These are phyloP conservation scores for Coryphaenoides rupestris DNA, from an alignment of 2,113 vertebrate genomes.

Conservation along the genomic window DNA sequence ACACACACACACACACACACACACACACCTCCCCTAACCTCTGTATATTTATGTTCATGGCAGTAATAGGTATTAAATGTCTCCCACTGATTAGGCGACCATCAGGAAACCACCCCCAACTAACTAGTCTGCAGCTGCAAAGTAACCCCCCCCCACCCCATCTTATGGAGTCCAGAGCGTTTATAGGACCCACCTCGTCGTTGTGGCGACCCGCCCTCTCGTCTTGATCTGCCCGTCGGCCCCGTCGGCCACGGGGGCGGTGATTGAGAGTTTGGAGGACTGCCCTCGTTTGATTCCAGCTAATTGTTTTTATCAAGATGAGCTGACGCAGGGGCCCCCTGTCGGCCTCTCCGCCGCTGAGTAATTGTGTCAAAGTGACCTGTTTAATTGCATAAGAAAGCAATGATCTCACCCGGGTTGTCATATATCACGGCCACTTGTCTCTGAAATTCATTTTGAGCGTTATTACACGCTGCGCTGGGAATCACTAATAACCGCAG, in stretches of 20 bases:
- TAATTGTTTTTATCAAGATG: conserved; percentile 57
- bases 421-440: conserved; percentile 23
- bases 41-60: conserved; percentile 48
- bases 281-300: conserved; percentile 28
- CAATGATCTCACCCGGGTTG: conserved; percentile 43
- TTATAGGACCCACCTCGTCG: no score
- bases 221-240: no score
- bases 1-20: no score
- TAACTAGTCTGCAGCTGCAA: conserved; percentile 41
- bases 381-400: conserved; percentile 44
- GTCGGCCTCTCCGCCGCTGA: conserved; percentile 17
- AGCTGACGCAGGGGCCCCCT: conserved; percentile 30
- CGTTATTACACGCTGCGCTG: conserved; percentile 17
- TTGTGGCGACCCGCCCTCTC: no score
- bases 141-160: no score
- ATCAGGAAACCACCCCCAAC: background rate
- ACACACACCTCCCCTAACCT: no score
- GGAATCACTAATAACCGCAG: conserved; percentile 2
- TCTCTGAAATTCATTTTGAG: conserved; percentile 15
- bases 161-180: no score
- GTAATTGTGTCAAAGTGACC: conserved; percentile 29
- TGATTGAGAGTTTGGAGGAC: conserved; percentile 17
- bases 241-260: no score
- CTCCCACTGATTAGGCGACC: conserved; percentile 41
- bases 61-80: conserved; percentile 51